Percentiles rank a stretch among this genome's conserved stretches.
Conservation (phyloP, 2,113 vertebrate species). For the Bujurquina vittata region DNA sequence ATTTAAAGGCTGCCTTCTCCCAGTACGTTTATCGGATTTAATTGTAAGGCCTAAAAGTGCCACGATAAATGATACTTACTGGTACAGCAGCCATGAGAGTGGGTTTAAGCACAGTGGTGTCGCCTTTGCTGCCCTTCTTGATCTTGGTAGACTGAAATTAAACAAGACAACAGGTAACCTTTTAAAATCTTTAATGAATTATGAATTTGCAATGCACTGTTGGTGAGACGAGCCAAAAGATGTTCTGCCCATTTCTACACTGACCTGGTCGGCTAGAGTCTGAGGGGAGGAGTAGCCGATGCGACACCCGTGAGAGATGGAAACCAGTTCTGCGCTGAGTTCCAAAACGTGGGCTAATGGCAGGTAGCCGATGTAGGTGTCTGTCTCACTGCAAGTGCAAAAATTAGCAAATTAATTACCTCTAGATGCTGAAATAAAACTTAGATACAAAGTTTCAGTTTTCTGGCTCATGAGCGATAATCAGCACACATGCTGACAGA, state of each 20-base stretch:
- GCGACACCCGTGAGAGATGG: constrained; percentile 91
- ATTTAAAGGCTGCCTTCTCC: neutral
- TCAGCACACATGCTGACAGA: neutral
- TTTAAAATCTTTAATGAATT: neutral
- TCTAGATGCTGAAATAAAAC: neutral
- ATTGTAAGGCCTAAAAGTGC: neutral
- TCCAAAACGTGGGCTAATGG: constrained; percentile 96
- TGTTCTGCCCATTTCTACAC: neutral
- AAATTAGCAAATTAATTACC: neutral
- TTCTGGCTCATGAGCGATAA: neutral
- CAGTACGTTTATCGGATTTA: neutral
- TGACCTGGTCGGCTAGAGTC: constrained; percentile 94
- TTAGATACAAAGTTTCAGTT: neutral
- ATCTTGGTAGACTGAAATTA: constrained; percentile 93
- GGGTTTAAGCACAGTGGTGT: constrained; percentile 90
- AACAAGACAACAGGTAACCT: neutral
- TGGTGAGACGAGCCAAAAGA: neutral
- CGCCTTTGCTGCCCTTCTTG: constrained; percentile 98
- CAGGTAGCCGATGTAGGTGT: constrained; percentile 95
- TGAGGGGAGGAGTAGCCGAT: constrained; percentile 98
- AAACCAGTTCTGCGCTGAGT: constrained; percentile 95
- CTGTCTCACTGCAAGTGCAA: constrained; percentile 84
- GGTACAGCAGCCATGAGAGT: constrained; percentile 98
- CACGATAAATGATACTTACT: constrained; percentile 77
- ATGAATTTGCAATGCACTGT: neutral